phyloP scores from a whole-genome alignment of 2,888 invertebrate species.

The Lepidonotus clava region DNA sequence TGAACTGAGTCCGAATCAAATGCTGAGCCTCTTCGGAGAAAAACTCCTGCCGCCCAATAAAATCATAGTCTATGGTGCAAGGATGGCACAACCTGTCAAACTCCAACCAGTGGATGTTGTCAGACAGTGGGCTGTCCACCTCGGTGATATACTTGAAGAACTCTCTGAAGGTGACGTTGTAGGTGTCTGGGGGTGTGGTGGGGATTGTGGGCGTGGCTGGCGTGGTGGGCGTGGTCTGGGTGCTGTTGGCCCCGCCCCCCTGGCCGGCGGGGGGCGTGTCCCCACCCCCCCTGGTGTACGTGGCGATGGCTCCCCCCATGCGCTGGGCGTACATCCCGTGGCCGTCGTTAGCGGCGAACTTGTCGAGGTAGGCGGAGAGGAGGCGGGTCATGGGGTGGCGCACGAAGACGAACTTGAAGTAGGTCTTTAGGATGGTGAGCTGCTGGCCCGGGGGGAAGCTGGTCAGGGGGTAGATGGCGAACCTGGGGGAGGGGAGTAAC shows the following conservation, averaged over 20 bases:
- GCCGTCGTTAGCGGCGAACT: too few species aligned
- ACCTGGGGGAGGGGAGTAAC: conserved; percentile 7
- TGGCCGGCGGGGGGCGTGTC: conserved; percentile 87
- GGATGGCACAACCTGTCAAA: conserved; percentile 91
- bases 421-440: conserved; percentile 86
- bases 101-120: conserved; percentile 95
- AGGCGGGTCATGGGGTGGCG: conserved; percentile 87
- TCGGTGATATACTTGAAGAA: conserved; percentile 82
- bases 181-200: conserved; percentile 84
- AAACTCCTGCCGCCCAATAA: conserved; percentile 83
- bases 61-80: conserved; percentile 90
- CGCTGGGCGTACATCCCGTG: too few species aligned
- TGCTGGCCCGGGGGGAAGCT: conserved; percentile 84
- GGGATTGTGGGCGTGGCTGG: conserved; percentile 84
- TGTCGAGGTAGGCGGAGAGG: too few species aligned
- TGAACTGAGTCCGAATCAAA: conserved; percentile 62
- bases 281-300: conserved; percentile 88
- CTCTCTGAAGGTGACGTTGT: conserved; percentile 86
- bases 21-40: conserved; percentile 88
- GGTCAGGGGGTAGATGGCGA: conserved; percentile 1
- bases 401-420: conserved; percentile 92
- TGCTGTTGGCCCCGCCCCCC: too few species aligned
- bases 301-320: too few species aligned
- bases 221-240: too few species aligned
- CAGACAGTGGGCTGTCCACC: conserved; percentile 15